These are phyloP conservation scores for Neopelma chrysocephalum DNA, from an alignment of 2,797 vertebrate genomes.

Conservation along the genomic window DNA sequence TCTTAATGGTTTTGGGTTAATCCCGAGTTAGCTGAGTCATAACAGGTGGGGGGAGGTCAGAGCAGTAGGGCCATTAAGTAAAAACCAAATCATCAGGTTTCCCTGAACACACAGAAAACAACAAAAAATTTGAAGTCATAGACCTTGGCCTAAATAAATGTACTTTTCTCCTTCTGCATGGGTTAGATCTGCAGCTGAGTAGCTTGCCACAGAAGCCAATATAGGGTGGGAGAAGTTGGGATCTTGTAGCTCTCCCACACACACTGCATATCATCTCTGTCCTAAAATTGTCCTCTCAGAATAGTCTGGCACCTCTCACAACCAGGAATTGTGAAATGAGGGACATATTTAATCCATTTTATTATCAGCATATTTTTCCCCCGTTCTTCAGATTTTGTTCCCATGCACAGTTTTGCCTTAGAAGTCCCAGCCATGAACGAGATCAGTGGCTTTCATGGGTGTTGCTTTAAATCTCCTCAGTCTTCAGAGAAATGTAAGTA, in stretches of 20 bases:
- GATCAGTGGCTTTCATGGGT: accelerated
- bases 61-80: not conserved
- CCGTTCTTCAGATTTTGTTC: not conserved
- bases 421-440: not conserved
- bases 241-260: not conserved
- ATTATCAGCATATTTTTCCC: not conserved
- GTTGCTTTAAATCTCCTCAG: not conserved
- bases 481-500: not conserved
- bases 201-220: not conserved
- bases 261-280: not conserved
- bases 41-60: not conserved
- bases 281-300: not conserved
- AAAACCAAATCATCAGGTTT: not conserved
- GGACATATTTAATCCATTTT: not conserved
- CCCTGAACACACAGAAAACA: not conserved
- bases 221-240: not conserved
- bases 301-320: not conserved
- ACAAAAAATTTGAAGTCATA: not conserved
- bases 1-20: not conserved
- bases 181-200: not conserved
- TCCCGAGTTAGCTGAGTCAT: not conserved
- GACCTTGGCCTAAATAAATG: not conserved
- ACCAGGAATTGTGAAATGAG: not conserved
- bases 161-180: not conserved
- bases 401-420: not conserved